Evolutionary conservation across 2,113 vertebrate genomes (phyloP), one percentile per base, ranked within the genome.

Genomic region (Tonatia bakeri): DNA sequence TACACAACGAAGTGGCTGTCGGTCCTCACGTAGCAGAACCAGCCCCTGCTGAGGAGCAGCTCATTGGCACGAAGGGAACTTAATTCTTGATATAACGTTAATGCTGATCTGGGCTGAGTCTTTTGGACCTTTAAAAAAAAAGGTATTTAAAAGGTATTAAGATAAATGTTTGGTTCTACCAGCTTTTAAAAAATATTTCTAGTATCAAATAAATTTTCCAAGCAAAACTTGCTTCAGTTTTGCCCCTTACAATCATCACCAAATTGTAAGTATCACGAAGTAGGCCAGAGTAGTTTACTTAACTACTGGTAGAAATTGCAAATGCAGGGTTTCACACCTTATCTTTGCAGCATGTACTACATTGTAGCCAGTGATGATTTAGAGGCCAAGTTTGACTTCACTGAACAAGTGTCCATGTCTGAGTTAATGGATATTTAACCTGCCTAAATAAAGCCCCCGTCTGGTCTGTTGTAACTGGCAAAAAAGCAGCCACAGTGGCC

Each of bases 1-100:
- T 99, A 99, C 8, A 98, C 98, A 15, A 99, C 99, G 28, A 99
- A 82, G 0, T 98, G 64, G 4, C 94, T 92, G 65, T 99, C 99
- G 0, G 97, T 98, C 91, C 98, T 98, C 95, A 99, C 0, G 47
- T 98, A 98, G 98, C 99, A 99, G 98, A 99, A 98, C 99, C 99
- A 99, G 0, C 99, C 99, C 3, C 99, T 98, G 4, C 97, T 98
- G 50, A 99, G 94, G 1, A 98, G 96, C 10, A 99, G 96, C 90
- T 99, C 99, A 0, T 76, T 85, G 94, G 94, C 95, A 4, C 98
- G 99, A 64, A 99, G 98, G 0, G 1, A 61, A 80, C 96, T 99
- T 90, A 99, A 98, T 31, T 98, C 98, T 84, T 99, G 98, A 96
- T 99, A 99, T 79, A 99, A 95, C 43, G 97, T 98, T 97, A 99